Evolutionary conservation across 2,888 invertebrate genomes (phyloP).

Genomic region (Lepidochrysops patricia): DNA sequence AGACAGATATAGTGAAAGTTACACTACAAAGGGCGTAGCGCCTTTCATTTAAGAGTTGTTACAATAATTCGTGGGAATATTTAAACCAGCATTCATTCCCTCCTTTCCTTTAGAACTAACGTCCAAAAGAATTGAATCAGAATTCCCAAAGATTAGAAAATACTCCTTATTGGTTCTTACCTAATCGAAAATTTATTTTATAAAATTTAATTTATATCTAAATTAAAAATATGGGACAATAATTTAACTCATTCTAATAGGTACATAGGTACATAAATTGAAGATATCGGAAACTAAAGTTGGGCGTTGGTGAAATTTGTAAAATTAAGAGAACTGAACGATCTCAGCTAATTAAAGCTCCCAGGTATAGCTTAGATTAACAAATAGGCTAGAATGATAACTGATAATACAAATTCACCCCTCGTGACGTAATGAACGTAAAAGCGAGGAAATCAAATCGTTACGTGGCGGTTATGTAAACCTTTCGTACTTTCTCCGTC

Average conservation of each 20-base stretch:
- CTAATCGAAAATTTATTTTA: too few relatives aligned
- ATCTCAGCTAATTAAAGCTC: not conserved
- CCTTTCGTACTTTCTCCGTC: constrained; percentile 75
- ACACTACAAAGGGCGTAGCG: not conserved
- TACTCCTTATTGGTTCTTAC: too few relatives aligned
- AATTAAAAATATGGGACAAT: too few relatives aligned
- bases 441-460: constrained; percentile 72
- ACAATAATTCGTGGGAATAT: not conserved
- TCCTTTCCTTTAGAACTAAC: not conserved
- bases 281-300: too few relatives aligned
- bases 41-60: not conserved
- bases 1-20: not conserved
- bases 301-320: too few relatives aligned
- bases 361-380: too few relatives aligned
- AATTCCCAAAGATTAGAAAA: too few relatives aligned
- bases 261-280: too few relatives aligned
- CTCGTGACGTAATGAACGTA: constrained; percentile 63
- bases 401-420: constrained; percentile 21
- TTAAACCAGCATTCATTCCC: not conserved
- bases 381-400: not conserved
- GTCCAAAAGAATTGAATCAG: too few relatives aligned
- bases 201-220: too few relatives aligned
- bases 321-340: not conserved
- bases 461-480: constrained; percentile 67
- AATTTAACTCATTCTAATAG: too few relatives aligned